phyloP scores from a whole-genome alignment of 1,140 invertebrate genomes.

The Cydia splendana region DNA sequence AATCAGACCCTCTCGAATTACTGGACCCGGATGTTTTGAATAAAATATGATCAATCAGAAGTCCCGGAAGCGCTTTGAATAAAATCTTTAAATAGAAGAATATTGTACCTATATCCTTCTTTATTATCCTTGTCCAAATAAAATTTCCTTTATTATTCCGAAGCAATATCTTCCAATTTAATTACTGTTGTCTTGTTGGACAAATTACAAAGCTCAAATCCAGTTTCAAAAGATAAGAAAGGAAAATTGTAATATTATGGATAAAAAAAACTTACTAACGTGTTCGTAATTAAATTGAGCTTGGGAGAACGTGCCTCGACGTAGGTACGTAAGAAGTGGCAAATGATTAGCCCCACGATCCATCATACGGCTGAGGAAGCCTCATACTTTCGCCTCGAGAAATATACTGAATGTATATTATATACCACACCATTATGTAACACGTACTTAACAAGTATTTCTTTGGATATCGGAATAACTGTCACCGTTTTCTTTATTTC shows the following conservation, averaged over 20 bases:
- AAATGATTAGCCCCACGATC: conserved; percentile 5
- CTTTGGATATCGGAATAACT: background rate
- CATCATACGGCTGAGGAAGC: background rate
- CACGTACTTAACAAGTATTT: background rate
- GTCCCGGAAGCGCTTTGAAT: background rate
- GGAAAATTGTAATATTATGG: background rate
- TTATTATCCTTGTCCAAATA: conserved; percentile 9
- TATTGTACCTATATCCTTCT: background rate
- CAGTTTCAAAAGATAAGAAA: background rate
- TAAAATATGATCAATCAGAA: background rate
- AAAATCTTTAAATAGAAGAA: background rate
- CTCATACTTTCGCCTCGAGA: background rate
- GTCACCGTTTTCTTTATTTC: conserved; percentile 10
- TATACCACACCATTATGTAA: background rate
- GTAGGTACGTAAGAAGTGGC: background rate
- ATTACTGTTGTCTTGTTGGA: background rate
- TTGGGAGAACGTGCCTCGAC: background rate
- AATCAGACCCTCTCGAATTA: background rate
- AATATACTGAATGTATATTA: background rate
- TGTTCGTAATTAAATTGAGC: conserved; percentile 19
- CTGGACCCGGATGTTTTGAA: background rate
- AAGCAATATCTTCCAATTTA: background rate
- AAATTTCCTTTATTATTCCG: background rate
- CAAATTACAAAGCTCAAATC: background rate
- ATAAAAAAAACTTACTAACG: background rate